These are phyloP conservation scores for Cacatua alba DNA, from an alignment of 2,113 vertebrate species.

Conservation along the genomic window DNA sequence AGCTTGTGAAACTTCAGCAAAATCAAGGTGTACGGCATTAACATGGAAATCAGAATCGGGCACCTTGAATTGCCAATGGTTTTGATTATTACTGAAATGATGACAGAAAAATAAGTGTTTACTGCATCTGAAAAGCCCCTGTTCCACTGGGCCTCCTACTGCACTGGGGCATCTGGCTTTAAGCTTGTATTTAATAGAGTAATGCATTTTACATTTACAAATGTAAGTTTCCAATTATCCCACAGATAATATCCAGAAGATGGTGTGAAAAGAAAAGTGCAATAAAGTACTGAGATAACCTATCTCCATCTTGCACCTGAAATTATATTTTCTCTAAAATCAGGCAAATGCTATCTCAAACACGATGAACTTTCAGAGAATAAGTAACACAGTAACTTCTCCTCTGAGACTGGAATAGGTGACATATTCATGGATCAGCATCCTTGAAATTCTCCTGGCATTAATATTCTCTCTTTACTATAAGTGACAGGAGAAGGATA, in stretches of 20 bases:
- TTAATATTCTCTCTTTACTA: neutral
- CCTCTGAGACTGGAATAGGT: neutral
- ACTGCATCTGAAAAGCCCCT: neutral
- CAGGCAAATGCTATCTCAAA: neutral
- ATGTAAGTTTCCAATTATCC: neutral
- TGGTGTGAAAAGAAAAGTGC: neutral
- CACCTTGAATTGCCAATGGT: neutral
- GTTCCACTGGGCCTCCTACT: neutral
- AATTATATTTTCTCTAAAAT: neutral
- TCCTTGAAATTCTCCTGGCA: neutral
- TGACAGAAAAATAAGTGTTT: neutral
- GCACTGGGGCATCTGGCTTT: neutral
- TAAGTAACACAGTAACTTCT: neutral
- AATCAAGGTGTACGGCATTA: neutral
- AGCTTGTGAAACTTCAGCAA: neutral
- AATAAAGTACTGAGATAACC: neutral
- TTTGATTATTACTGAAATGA: neutral
- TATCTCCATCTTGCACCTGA: neutral
- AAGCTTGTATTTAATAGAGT: neutral
- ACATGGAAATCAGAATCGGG: neutral
- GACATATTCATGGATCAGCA: neutral
- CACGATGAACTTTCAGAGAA: neutral
- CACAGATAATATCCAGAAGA: neutral
- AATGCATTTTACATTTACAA: neutral
- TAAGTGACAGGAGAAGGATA: neutral